A percentile compares a stretch with the other conserved stretches of the same genome.
phyloP scores from a whole-genome alignment of 2,888 invertebrate genomes.

The Agrilus biguttatus region DNA sequence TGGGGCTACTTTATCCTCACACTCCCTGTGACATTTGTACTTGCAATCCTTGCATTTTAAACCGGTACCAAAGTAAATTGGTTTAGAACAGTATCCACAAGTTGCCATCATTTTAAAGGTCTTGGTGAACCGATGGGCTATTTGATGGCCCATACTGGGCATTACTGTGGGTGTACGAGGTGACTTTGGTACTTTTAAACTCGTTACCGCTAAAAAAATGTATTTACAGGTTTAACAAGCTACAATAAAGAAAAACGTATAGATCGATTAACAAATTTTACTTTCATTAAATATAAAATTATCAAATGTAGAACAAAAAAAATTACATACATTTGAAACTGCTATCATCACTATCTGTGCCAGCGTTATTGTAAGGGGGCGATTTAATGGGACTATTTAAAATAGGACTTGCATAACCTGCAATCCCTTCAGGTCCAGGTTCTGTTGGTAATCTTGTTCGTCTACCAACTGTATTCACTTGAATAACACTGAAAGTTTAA shows the following conservation, averaged over 20 bases:
- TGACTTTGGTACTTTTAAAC: conserved; percentile 46
- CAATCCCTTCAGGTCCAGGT: conserved; percentile 38
- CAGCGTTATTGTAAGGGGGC: conserved; percentile 36
- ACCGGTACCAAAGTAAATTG: conserved; percentile 49
- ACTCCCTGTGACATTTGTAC: conserved; percentile 78
- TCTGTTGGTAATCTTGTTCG: conserved; percentile 44
- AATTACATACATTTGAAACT: conserved; percentile 31
- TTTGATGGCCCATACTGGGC: conserved; percentile 77
- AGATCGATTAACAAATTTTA: too few relatives aligned
- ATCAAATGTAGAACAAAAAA: neutral
- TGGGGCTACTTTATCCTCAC: conserved; percentile 81
- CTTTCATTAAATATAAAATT: neutral
- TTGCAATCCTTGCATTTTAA: conserved; percentile 92
- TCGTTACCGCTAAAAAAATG: conserved; percentile 18
- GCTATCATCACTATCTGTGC: conserved; percentile 36
- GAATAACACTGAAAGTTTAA: conserved; percentile 2
- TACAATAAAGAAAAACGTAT: too few relatives aligned
- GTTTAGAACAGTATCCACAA: conserved; percentile 70
- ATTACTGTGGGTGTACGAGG: conserved; percentile 35
- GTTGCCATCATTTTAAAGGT: conserved; percentile 78
- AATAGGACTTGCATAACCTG: conserved; percentile 32
- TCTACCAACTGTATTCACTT: conserved; percentile 23
- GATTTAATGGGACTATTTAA: conserved; percentile 44
- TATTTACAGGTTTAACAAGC: neutral
- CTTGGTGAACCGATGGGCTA: conserved; percentile 80